phyloP scores from a whole-genome alignment of 2,113 vertebrate genomes.

The Ceratotherium simum region DNA sequence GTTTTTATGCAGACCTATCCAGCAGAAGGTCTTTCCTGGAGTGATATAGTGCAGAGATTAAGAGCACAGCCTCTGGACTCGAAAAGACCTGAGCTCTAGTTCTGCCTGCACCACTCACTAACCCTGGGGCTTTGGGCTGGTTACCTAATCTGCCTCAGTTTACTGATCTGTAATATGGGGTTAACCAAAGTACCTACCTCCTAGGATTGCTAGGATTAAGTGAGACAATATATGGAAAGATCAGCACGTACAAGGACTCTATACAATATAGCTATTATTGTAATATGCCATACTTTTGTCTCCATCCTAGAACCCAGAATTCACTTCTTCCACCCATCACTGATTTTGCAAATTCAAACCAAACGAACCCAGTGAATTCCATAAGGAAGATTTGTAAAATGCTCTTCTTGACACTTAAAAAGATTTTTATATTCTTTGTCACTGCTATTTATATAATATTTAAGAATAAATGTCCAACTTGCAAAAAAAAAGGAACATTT shows the following conservation, averaged over 20 bases:
- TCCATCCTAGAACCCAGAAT: not conserved
- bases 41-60: not conserved
- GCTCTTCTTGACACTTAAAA: constrained; percentile 33
- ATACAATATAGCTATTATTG: not conserved
- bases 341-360: not conserved
- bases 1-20: not conserved
- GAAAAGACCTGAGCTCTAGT: not conserved
- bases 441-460: constrained; percentile 43
- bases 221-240: not conserved
- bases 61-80: not conserved
- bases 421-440: constrained; percentile 43
- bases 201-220: not conserved
- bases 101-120: not conserved
- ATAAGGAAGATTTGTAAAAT: constrained; percentile 41
- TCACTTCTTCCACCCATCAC: not conserved
- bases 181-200: not conserved
- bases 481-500: constrained; percentile 36
- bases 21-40: not conserved
- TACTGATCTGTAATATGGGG: not conserved
- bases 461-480: constrained; percentile 71
- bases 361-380: constrained; percentile 27
- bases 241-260: not conserved
- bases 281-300: not conserved
- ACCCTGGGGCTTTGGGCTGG: not conserved
- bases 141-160: not conserved